Percentiles rank a stretch among this genome's conserved stretches.
phyloP scores from a whole-genome alignment of 2,888 invertebrate species.

The Cryptophagus acutangulus region DNA sequence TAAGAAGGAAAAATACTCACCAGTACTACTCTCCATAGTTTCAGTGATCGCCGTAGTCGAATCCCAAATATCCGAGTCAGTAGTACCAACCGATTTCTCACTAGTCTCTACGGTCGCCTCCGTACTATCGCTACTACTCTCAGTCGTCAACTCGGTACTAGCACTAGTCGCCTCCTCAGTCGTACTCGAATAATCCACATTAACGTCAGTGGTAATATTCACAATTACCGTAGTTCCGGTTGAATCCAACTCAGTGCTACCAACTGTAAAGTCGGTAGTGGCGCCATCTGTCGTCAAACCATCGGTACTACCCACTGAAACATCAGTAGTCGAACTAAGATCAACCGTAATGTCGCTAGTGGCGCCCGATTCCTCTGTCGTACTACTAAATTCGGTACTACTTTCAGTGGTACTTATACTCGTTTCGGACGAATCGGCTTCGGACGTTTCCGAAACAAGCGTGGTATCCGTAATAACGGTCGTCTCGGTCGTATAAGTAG shows the following conservation, averaged over 20 bases:
- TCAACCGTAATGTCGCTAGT: constrained; percentile 9
- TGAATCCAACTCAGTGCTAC: constrained; percentile 8
- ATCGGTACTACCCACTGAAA: neutral
- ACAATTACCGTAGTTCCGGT: constrained; percentile 17
- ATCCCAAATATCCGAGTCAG: constrained; percentile 8
- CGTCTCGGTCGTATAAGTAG: constrained; percentile 1
- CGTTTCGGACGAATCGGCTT: constrained; percentile 10
- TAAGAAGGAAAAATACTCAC: constrained; percentile 5
- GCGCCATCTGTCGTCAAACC: neutral
- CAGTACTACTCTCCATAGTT: constrained; percentile 16
- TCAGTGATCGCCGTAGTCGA: constrained; percentile 20
- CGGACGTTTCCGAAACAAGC: constrained; percentile 16
- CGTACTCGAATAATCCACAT: constrained; percentile 16
- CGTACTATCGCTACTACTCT: constrained; percentile 31
- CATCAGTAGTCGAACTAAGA: constrained; percentile 8
- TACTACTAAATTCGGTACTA: constrained; percentile 9
- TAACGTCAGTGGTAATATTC: constrained; percentile 21
- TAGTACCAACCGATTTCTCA: constrained; percentile 5
- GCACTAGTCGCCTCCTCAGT: constrained; percentile 23
- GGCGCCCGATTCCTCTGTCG: constrained; percentile 3
- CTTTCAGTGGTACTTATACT: constrained; percentile 19
- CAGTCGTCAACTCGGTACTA: constrained; percentile 20
- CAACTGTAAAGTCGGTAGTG: neutral
- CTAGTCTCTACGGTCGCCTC: constrained; percentile 29
- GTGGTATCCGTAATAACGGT: constrained; percentile 15